Evolutionary conservation across 1,140 invertebrate genomes (phyloP).

Genomic region (Tribolium castaneum): DNA sequence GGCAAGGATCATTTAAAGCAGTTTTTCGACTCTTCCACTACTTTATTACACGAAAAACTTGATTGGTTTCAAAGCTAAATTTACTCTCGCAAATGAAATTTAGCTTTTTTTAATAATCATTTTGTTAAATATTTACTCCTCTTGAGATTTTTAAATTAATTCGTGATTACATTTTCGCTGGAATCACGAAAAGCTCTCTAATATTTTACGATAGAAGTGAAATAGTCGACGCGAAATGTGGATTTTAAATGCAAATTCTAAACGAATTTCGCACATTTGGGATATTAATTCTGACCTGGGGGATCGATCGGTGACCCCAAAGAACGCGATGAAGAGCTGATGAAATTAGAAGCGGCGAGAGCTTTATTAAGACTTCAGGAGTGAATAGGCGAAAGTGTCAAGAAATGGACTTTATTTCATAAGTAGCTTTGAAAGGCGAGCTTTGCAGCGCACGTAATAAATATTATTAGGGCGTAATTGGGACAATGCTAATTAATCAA

Average conservation of each 20-base stretch:
- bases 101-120: not conserved
- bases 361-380: not conserved
- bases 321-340: not conserved
- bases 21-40: not conserved
- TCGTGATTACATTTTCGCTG: slow-evolving; percentile 6
- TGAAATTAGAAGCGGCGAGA: not conserved
- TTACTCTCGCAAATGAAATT: not conserved
- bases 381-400: not conserved
- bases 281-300: slow-evolving; percentile 17
- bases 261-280: slow-evolving; percentile 19
- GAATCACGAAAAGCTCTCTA: not conserved
- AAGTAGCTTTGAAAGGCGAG: not conserved
- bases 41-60: slow-evolving; percentile 1
- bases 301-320: slow-evolving; percentile 3
- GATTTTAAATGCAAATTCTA: slow-evolving; percentile 19
- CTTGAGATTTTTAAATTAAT: slow-evolving; percentile 1
- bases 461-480: not conserved
- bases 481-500: not conserved
- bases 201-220: slow-evolving; percentile 6
- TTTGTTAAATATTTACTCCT: not conserved
- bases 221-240: slow-evolving; percentile 10
- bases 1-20: not conserved
- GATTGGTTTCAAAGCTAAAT: no score
- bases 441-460: not conserved
- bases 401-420: not conserved